Percentiles rank a stretch among this genome's conserved stretches.
phyloP scores from a whole-genome alignment of 1,140 invertebrate species.

The Leucophenga varia region DNA sequence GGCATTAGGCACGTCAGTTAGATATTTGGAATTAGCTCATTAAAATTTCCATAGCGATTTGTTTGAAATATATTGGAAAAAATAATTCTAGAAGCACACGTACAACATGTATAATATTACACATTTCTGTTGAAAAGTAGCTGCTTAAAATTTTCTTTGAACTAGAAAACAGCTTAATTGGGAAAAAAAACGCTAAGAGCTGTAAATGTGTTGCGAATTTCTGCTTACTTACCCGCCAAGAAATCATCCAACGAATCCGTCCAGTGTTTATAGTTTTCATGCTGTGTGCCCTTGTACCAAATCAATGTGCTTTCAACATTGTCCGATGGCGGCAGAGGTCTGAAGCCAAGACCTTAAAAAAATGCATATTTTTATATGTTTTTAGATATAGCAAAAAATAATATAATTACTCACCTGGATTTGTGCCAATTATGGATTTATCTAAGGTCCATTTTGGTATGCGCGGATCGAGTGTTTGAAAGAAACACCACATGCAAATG shows the following conservation, averaged over 20 bases:
- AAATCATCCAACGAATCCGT: slow-evolving; percentile 71
- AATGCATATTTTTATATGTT: slow-evolving; percentile 3
- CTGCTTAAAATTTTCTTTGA: no score
- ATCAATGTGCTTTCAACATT: slow-evolving; percentile 92
- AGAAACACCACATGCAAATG: slow-evolving; percentile 89
- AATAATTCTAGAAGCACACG: no score
- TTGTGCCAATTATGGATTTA: slow-evolving; percentile 83
- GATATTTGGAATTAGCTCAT: no score
- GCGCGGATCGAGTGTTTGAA: slow-evolving; percentile 83
- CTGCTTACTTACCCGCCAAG: slow-evolving; percentile 66
- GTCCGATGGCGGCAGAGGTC: slow-evolving; percentile 77
- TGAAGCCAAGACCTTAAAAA: slow-evolving; percentile 82
- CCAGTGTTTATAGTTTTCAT: slow-evolving; percentile 77
- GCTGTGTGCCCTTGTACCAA: slow-evolving; percentile 81
- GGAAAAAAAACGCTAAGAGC: no score
- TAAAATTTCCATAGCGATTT: no score
- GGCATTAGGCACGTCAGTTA: no score
- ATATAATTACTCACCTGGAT: slow-evolving; percentile 69
- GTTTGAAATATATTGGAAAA: no score
- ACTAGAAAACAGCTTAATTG: no score
- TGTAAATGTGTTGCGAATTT: slow-evolving; percentile 35
- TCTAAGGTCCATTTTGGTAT: slow-evolving; percentile 82
- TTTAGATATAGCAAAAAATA: not conserved
- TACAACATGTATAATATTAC: no score
- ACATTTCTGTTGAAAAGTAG: no score